A percentile compares a stretch with the other conserved stretches of the same genome.
Conservation (phyloP, 2,888 invertebrate genomes). For the Eupithecia abbreviata region DNA sequence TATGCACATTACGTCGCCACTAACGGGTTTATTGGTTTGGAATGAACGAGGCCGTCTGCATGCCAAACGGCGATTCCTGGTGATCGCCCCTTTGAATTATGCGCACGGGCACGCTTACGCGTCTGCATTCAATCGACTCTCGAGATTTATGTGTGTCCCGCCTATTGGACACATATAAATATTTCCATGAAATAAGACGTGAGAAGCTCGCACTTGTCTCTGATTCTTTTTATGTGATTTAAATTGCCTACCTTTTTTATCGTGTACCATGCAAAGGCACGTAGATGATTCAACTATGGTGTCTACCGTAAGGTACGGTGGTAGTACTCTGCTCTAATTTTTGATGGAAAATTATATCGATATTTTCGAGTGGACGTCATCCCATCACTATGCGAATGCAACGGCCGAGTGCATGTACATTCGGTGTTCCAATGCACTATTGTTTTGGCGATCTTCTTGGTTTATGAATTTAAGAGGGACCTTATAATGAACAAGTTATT, state of each 20-base stretch:
- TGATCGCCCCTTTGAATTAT: constrained; percentile 82
- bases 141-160: constrained; percentile 74
- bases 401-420: constrained; percentile 50
- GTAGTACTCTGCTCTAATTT: not conserved
- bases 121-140: constrained; percentile 75
- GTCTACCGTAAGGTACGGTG: not conserved
- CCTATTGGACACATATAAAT: constrained; percentile 67
- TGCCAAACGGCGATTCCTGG: constrained; percentile 79
- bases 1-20: constrained; percentile 75
- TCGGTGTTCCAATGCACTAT: constrained; percentile 56
- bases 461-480: not conserved
- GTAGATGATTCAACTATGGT: not conserved
- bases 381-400: constrained; percentile 63
- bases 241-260: constrained; percentile 15
- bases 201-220: constrained; percentile 51
- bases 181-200: constrained; percentile 69
- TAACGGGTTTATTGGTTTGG: constrained; percentile 80
- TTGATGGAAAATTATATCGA: not conserved
- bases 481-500: not conserved
- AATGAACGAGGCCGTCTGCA: constrained; percentile 77
- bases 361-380: not conserved
- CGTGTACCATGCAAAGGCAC: not conserved
- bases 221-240: constrained; percentile 19
- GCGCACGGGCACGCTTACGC: constrained; percentile 76
- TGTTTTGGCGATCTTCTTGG: constrained; percentile 48